Evolutionary conservation across 2,113 vertebrate species (phyloP), one percentile per base, ranked within the genome.

Genomic region (Scartelaos histophorus): DNA sequence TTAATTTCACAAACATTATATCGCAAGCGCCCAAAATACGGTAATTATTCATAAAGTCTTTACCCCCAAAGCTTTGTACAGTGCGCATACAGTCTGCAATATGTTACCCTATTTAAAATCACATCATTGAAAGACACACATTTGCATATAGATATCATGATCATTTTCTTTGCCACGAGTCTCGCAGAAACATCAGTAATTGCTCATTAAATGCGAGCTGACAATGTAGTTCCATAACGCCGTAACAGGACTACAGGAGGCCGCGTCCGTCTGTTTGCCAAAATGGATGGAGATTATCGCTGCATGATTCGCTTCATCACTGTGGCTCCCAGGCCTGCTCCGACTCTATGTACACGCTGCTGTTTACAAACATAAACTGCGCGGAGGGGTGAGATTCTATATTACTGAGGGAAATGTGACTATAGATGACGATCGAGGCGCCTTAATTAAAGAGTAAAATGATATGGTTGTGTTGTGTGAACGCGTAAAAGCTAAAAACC

Each of bases 211-310:
- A 58, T 78, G 51, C 64, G 47, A 70, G 67, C 71, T 79, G 80
- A 78, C 65, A 71, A 16, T 74, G 65, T 82, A 76, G 76, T 76
- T 80, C 19, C 81, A 78, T 53, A 47, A 82, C 60, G 80, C 66
- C 19, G 67, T 78, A 82, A 73, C 67, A 80, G 72, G 71, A 73
- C 80, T 81, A 72, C 72, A 81, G 85, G 85, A 85, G 84, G 75
- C 74, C 47, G 72, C 34, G 83, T 66, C 88, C 86, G 83, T 90
- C 87, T 90, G 85, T 56, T 80, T 81, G 61, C 19, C 69, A 49
- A 69, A 80, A 80, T 64, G 85, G 74, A 70, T 66, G 65, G 76
- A 73, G 75, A 87, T 82, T 71, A 78, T 77, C 22, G 13, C 82
- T 73, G 80, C 75, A 43, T 1, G 81, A 72, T 60, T 78, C 76